A percentile compares a stretch with the other conserved stretches of the same genome.
Conservation (phyloP, 2,888 invertebrate species). For the Dryadula phaetusa region DNA sequence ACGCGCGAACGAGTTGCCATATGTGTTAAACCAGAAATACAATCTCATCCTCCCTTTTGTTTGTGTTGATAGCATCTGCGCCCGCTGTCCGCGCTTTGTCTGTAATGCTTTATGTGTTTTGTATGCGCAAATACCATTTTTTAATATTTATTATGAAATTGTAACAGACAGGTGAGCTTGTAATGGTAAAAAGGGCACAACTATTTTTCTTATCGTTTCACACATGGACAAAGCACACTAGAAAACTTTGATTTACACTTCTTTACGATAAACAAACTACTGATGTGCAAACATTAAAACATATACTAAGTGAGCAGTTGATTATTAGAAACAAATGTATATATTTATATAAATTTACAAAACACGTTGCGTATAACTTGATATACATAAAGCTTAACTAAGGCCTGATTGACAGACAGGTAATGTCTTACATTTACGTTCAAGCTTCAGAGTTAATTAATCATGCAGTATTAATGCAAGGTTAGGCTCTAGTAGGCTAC, state of each 20-base stretch:
- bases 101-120: constrained; percentile 17
- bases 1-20: constrained; percentile 55
- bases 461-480: constrained; percentile 58
- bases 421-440: constrained; percentile 50
- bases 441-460: constrained; percentile 46
- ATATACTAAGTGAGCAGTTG: too few relatives aligned
- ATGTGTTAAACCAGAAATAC: constrained; percentile 52
- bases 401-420: constrained; percentile 46
- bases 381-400: constrained; percentile 39
- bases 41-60: constrained; percentile 29
- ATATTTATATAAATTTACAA: constrained; percentile 22
- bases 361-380: constrained; percentile 31
- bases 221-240: background rate
- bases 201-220: background rate
- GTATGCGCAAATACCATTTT: background rate
- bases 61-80: constrained; percentile 31
- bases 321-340: too few relatives aligned
- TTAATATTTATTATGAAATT: background rate
- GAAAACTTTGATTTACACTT: background rate
- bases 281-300: too few relatives aligned
- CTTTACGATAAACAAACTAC: background rate
- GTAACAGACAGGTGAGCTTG: background rate
- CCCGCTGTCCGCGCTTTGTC: constrained; percentile 23
- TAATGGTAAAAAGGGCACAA: background rate
- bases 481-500: constrained; percentile 25